These are phyloP conservation scores for Apocrypta bakeri DNA, from an alignment of 1,140 invertebrate species.

Conservation along the genomic window DNA sequence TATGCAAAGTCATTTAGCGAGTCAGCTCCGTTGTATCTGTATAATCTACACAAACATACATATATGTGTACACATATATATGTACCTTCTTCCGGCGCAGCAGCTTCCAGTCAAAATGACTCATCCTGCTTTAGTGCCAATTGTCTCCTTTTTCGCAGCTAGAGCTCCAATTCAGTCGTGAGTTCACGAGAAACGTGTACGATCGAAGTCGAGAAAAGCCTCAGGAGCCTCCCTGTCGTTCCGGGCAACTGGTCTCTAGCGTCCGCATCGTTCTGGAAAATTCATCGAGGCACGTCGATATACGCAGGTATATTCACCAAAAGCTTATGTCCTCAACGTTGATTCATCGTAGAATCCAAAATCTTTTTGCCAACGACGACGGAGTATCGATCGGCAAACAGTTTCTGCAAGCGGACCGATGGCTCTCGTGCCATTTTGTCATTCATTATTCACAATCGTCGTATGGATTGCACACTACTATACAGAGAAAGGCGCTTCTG, in stretches of 20 bases:
- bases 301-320: too few species aligned
- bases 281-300: too few species aligned
- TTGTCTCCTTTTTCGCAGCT: neutral
- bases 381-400: conserved; percentile 29
- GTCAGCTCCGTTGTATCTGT: neutral
- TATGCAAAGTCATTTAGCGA: conserved; percentile 40
- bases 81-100: conserved; percentile 72
- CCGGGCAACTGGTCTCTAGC: neutral
- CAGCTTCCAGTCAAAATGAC: conserved; percentile 73
- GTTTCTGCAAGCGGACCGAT: neutral
- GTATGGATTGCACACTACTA: too few species aligned
- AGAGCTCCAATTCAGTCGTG: neutral
- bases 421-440: conserved; percentile 27
- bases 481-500: too few species aligned
- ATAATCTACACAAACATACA: neutral
- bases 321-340: too few species aligned
- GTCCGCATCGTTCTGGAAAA: neutral
- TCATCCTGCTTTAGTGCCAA: conserved; percentile 66
- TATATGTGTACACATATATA: neutral
- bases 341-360: neutral
- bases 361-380: neutral
- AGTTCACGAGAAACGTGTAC: neutral
- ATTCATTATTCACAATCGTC: conserved; percentile 31
- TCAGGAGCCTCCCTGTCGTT: neutral
- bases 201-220: neutral